Evolutionary conservation across 53 echinoderm and acorn worm species (phyloP).

Genomic region (Paelopatides confundens): DNA sequence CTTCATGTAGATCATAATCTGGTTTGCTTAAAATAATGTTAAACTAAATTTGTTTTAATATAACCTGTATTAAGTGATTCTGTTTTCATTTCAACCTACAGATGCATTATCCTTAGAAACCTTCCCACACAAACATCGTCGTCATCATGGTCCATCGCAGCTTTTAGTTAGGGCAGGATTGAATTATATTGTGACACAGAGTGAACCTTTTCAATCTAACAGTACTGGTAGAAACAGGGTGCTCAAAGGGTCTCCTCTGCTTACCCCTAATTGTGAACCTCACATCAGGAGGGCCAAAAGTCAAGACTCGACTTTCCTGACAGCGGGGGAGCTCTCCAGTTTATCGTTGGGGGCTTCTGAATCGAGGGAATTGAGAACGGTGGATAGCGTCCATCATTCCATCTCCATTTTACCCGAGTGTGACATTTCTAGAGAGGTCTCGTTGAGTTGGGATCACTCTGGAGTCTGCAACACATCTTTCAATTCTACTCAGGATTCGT

Average conservation of each 20-base stretch:
- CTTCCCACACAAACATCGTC: not conserved
- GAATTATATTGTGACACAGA: not conserved
- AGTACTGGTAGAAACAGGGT: not conserved
- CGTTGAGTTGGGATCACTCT: not conserved
- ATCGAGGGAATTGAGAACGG: not conserved
- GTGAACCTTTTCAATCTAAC: not conserved
- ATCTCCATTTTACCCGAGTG: not conserved
- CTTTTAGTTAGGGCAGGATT: not conserved
- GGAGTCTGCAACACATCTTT: not conserved
- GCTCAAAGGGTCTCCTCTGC: not conserved
- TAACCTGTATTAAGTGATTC: too few relatives aligned
- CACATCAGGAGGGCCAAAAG: constrained; percentile 40
- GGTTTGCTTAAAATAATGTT: too few relatives aligned
- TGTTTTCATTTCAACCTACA: not conserved
- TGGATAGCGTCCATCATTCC: not conserved
- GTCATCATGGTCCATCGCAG: not conserved
- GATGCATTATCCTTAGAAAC: constrained; percentile 29
- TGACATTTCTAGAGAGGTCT: not conserved
- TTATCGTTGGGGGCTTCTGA: not conserved
- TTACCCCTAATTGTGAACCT: constrained; percentile 10
- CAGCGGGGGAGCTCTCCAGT: constrained; percentile 1
- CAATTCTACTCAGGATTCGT: not conserved
- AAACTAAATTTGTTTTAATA: too few relatives aligned
- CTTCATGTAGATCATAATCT: too few relatives aligned
- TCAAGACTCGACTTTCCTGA: constrained; percentile 20